Conservation (phyloP, 2,797 vertebrate species). For the Ctenopoma kingsleyae region DNA sequence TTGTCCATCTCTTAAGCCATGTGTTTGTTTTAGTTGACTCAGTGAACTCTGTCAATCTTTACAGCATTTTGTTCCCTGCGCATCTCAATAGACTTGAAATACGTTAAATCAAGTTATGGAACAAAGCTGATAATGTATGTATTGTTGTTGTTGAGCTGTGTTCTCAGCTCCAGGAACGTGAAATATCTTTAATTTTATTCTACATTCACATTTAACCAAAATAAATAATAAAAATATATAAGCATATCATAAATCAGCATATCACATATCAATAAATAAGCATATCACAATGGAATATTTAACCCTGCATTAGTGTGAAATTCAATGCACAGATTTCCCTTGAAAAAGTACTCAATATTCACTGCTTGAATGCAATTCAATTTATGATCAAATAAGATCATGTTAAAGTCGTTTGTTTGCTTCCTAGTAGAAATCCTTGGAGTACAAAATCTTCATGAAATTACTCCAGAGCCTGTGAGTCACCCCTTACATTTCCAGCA, state of each 20-base stretch:
- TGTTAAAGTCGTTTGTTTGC: conserved; percentile 38
- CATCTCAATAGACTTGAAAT: conserved; percentile 35
- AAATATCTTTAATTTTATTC: background rate
- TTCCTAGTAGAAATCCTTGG: conserved; percentile 21
- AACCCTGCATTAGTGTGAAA: conserved; percentile 2
- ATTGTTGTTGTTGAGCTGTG: too few relatives aligned
- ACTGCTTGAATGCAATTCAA: conserved; percentile 22
- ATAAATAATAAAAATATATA: too few relatives aligned
- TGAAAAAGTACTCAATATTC: conserved; percentile 21
- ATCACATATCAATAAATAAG: background rate
- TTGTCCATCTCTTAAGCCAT: conserved; percentile 70
- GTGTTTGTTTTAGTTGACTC: conserved; percentile 81
- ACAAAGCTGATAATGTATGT: background rate
- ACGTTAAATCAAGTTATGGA: conserved; percentile 13
- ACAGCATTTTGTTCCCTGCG: conserved; percentile 30
- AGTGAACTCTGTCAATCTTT: conserved; percentile 68
- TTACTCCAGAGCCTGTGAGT: conserved; percentile 61
- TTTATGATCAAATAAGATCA: conserved; percentile 30
- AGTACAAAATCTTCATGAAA: conserved; percentile 55
- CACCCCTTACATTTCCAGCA: conserved; percentile 51
- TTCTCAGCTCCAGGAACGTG: background rate
- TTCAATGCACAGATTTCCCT: background rate
- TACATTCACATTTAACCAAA: background rate
- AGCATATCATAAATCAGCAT: background rate
- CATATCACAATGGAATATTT: background rate